Base-by-base conservation (phyloP, 2,113 vertebrate genomes). In the Saguinus imperator region DNA sequence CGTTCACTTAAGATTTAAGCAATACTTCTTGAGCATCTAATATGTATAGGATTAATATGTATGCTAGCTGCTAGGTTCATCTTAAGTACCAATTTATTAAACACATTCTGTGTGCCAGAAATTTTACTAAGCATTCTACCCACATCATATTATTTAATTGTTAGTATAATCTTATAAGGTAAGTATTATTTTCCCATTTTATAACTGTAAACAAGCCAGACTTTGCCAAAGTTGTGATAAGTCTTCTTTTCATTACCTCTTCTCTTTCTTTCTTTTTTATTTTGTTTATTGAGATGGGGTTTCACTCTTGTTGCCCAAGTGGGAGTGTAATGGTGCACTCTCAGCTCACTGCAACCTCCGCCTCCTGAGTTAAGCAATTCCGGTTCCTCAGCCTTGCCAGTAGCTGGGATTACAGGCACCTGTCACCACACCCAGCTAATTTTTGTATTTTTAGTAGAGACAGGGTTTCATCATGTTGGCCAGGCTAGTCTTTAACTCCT, bases 81-180 rank as follows among this genome's bases (percentile, higher is more conserved):
- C 79, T 94, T 91, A 88, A 83, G 66, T 27, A 72, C 23, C 12
- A 75, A 83, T 68, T 64, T 93, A 58, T 52, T 89, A 89, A 89
- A 83, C 68, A 3, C 25, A 81, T 82, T 73, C 35, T 80, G 14
- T 29, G 18, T 66, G 25, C 45, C n/a, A 76, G 40, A 79, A 83
- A 12, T 52, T 75, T 93, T 82, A 57, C 21, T 61, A 35, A 95
- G 11, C 4, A 20, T 86, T 94, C 85, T 87, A 43, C 16, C 27
- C 82, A 73, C 1, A 66, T 75, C 35, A 23, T 66, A 82, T 89
- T 95, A 81, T 90, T 72, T 91, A 72, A 55, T 55, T 84, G 3
- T n/a, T 61, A 79, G 68, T 83, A 43, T 55, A 93, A 85, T 64
- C 4, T 82, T 43, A 93, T 40, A 25, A 93, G 2, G 23, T 70